Evolutionary conservation across 2,888 invertebrate genomes (phyloP), one percentile per base, ranked within the genome.

Genomic region (Agrochola lychnidis): DNA sequence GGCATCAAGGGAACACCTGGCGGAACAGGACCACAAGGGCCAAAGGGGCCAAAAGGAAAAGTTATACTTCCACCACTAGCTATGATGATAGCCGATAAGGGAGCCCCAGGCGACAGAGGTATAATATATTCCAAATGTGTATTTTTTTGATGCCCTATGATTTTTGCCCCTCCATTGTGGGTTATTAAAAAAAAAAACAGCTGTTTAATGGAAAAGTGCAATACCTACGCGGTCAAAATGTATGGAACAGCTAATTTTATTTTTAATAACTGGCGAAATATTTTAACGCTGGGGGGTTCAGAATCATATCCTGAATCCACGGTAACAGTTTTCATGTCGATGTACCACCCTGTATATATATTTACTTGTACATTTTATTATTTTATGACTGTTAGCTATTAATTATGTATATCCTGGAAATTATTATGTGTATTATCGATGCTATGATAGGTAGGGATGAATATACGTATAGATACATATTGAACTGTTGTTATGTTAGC

Each of bases 61-160:
- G 57, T 63, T 16, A 76, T 94, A 14, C 90, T 63, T 74, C 94
- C 92, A 74, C 92, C 92, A 86, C 90, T 80, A 76, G 87, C 91
- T 53, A 86, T 90, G 89, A 96, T 90, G 2, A 90, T 82, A 84
- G 92, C 95, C 42, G 94, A 94, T 45, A 93, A 94, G 56, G 98
- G 98, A 73, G 96, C 94, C 67, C 95, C 95, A 12, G 98, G 98
- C 67, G 92, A 97, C 0, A 94, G 95, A 59, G 98, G 98, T 91
- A 90, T 93, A 25, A 42, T 78, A 67, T 72, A 73, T 66, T 30
- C 1, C 22, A 16, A 70, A 10, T 9, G 9, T 59, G 16, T 59
- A 57, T 14, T 59, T 57, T 19, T 25, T 59, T 57, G 2, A 25
- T 59, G 7, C 57, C 14, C 0, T 14, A 57, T 25, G 14, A 57